Base-by-base conservation (phyloP, 2,888 invertebrate species). In the Cheilosia vulpina region DNA sequence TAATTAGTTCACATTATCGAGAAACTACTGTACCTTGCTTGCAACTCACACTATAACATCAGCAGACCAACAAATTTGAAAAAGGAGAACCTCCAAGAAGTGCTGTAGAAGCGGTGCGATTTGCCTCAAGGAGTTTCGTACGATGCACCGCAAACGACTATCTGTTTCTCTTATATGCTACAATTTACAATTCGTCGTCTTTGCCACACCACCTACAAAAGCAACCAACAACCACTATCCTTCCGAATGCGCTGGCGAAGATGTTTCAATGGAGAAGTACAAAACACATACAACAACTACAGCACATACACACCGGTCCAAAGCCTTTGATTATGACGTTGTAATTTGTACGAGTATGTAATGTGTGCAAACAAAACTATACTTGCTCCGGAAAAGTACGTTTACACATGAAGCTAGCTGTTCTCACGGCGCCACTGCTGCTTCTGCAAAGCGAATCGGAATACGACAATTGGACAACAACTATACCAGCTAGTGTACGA, bases 291-390 rank as follows among this genome's bases (percentile, higher is more conserved):
- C 13, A 13, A 38, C 13, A 38, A 4, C 13, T 13, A 38, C 38
- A 38, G 13, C 38, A 38, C 11, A 69, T 52, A 50, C 62, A 66
- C 75, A 50, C 50, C 52, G 52, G 45, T 63, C 45, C 63, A 55
- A 17, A 53, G 60, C 31, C 38, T 38, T 47, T 62, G 60, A 68
- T 77, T 77, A 77, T 69, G 77, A 68, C 77, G 69, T 69, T 19
- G 31, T 31, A 45, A 43, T 41, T 15, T 53, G 38, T n/a, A 21
- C 19, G 17, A 17, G 45, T 45, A 7, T 45, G 45, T 45, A 17
- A 7, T 45, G 15, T 45, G 7, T 0, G 17, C 45, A 45, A 5
- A 38, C 38, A 38, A 13, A 38, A 38, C 38, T 13, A 24, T 24
- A 38, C 38, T 38, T 13, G 38, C 38, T 13, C 13, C 13, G 13